phyloP scores from a whole-genome alignment of 2,113 vertebrate genomes.

The Cepphus grylle region DNA sequence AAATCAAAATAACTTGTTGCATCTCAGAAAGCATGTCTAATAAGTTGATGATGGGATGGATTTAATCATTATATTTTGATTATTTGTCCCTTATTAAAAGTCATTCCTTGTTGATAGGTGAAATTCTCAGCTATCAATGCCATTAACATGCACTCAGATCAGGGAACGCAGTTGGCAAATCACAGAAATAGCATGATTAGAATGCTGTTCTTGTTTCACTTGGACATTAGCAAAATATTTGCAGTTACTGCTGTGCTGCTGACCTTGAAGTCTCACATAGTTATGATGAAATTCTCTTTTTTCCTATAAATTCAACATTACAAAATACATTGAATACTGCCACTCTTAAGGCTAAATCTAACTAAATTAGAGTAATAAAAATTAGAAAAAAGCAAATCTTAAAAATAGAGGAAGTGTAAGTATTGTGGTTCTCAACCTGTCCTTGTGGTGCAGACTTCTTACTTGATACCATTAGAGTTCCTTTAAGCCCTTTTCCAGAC shows the following conservation, averaged over 20 bases:
- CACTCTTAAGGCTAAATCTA: neutral
- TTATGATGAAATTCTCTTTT: neutral
- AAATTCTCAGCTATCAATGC: neutral
- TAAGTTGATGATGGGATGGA: neutral
- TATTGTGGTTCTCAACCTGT: neutral
- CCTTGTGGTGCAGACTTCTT: neutral
- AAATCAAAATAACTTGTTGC: neutral
- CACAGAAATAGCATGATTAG: neutral
- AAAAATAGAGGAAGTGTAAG: neutral
- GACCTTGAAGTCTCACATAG: neutral
- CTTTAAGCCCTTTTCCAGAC: neutral
- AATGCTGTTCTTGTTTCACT: neutral
- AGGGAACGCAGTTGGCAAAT: neutral
- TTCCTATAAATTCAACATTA: neutral
- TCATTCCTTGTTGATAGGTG: neutral
- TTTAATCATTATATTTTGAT: neutral
- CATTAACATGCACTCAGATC: neutral
- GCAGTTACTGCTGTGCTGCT: neutral
- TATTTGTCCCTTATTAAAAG: neutral
- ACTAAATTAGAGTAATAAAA: neutral
- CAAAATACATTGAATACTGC: neutral
- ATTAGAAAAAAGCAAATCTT: neutral
- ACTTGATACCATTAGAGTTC: neutral
- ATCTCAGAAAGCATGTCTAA: neutral
- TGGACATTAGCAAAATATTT: neutral